Percentiles rank a stretch among this genome's conserved stretches.
These are phyloP conservation scores for Cydia amplana DNA, from an alignment of 1,140 invertebrate species.

Conservation along the genomic window DNA sequence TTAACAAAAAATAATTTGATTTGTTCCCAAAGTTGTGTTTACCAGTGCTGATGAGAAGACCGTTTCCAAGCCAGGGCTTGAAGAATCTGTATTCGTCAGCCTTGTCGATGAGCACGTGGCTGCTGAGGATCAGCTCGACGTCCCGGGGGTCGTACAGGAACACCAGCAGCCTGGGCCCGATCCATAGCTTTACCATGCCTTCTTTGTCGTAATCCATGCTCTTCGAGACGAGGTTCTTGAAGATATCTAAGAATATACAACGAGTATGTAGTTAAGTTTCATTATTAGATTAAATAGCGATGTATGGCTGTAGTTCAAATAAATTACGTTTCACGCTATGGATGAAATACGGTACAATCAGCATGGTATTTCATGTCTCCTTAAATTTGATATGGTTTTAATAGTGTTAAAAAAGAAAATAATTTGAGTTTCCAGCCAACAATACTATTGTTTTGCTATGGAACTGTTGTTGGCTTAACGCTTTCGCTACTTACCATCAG, in stretches of 20 bases:
- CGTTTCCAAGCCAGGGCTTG: conserved; percentile 87
- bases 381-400: too few relatives aligned
- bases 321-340: too few relatives aligned
- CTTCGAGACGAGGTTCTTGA: conserved; percentile 81
- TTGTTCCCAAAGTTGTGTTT: conserved; percentile 44
- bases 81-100: conserved; percentile 86
- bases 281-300: not conserved
- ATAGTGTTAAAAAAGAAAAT: too few relatives aligned
- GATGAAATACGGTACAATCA: too few relatives aligned
- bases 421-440: too few relatives aligned
- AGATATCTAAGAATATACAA: conserved; percentile 81
- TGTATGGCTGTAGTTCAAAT: too few relatives aligned
- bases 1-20: too few relatives aligned
- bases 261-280: not conserved
- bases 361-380: too few relatives aligned
- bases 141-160: conserved; percentile 87
- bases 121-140: conserved; percentile 86
- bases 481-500: conserved; percentile 76
- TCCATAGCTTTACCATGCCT: conserved; percentile 85
- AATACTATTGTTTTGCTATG: not conserved
- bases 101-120: conserved; percentile 88
- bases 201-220: conserved; percentile 79
- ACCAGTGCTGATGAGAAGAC: conserved; percentile 88
- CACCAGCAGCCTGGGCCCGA: conserved; percentile 85
- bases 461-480: not conserved